Evolutionary conservation across 1,140 invertebrate species (phyloP).

Genomic region (Venustaconcha ellipsiformis): DNA sequence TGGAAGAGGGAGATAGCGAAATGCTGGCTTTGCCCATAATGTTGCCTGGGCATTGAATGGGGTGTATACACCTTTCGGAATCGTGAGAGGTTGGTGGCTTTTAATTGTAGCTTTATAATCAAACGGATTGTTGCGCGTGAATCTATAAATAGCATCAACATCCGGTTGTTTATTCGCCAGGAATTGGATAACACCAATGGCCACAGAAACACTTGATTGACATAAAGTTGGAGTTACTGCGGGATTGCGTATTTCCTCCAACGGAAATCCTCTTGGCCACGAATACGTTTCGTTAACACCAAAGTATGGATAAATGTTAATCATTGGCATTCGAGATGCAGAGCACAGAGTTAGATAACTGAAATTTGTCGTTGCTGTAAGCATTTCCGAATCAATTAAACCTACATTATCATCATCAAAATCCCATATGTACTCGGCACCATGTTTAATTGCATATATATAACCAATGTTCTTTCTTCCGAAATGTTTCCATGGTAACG

Average conservation of each 20-base stretch:
- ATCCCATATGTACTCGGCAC: slow-evolving; percentile 8
- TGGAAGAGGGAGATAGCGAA: slow-evolving; percentile 14
- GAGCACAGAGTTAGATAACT: neutral
- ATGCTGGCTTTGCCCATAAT: slow-evolving; percentile 6
- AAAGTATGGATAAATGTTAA: slow-evolving; percentile 24
- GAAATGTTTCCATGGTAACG: no score
- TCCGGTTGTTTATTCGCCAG: slow-evolving; percentile 9
- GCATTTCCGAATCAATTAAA: no score
- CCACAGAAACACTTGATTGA: neutral
- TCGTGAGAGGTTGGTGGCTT: neutral
- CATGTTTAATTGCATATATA: slow-evolving; percentile 24
- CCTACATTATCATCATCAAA: no score
- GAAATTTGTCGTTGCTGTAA: no score
- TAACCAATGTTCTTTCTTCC: slow-evolving; percentile 24
- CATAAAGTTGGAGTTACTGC: neutral
- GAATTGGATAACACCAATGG: slow-evolving; percentile 23
- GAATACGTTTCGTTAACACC: neutral
- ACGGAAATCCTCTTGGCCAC: no score
- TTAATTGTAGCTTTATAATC: no score
- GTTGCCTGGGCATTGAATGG: slow-evolving; percentile 33
- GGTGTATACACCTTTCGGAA: slow-evolving; percentile 12
- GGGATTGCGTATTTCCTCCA: no score
- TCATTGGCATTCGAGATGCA: neutral
- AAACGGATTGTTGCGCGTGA: no score
- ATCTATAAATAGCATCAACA: no score